These are phyloP conservation scores for Spilarctia lutea DNA, from an alignment of 2,888 invertebrate genomes.

Conservation along the genomic window DNA sequence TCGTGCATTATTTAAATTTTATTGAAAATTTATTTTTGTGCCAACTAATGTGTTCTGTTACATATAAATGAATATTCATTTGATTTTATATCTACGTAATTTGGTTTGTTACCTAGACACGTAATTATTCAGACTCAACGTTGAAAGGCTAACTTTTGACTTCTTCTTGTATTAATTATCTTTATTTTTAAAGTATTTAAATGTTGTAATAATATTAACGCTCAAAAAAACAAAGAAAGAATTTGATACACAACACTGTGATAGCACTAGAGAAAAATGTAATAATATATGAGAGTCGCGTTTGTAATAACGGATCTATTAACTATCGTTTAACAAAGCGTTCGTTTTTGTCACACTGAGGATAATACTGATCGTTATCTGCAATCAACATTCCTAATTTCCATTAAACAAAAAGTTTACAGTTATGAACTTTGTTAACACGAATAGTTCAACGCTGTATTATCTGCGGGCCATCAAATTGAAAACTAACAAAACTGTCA, in stretches of 20 bases:
- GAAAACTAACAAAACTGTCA: constrained; percentile 64
- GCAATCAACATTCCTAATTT: constrained; percentile 52
- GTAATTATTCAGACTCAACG: not conserved
- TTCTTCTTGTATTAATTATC: not conserved
- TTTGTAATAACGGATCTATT: constrained; percentile 19
- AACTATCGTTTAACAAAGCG: constrained; percentile 38
- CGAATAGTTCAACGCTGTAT: constrained; percentile 49
- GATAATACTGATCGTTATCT: constrained; percentile 42
- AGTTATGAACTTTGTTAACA: constrained; percentile 47
- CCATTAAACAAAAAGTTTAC: constrained; percentile 41
- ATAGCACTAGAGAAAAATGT: not conserved
- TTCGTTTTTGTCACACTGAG: constrained; percentile 42
- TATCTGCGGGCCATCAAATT: constrained; percentile 60
- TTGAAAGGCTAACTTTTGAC: not conserved
- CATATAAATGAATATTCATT: not conserved
- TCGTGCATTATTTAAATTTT: not conserved
- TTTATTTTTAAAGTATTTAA: not conserved
- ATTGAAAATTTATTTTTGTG: not conserved
- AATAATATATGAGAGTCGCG: not conserved
- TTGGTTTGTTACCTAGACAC: not conserved
- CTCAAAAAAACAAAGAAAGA: not conserved
- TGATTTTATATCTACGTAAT: not conserved
- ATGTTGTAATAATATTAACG: not conserved
- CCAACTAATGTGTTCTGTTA: not conserved
- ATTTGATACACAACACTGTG: not conserved